These are phyloP conservation scores for Channa maculata DNA, from an alignment of 2,113 vertebrate genomes.

Conservation along the genomic window DNA sequence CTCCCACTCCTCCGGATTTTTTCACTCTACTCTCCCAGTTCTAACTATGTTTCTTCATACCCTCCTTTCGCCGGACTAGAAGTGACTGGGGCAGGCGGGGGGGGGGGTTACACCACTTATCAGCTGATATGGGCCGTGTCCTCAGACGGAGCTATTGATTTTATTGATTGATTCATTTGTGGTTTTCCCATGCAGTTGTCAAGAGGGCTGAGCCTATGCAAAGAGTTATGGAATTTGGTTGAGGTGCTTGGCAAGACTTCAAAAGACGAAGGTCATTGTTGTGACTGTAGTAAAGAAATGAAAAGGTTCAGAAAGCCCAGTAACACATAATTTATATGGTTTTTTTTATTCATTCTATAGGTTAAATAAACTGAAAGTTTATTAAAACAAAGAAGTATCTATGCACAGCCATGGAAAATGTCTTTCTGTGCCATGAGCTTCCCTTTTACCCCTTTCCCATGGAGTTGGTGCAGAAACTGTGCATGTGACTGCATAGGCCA, in stretches of 20 bases:
- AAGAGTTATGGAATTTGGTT: constrained; percentile 50
- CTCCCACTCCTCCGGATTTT: constrained; percentile 18
- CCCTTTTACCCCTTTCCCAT: constrained; percentile 33
- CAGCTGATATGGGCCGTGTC: constrained; percentile 82
- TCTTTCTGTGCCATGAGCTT: constrained; percentile 8
- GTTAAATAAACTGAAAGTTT: background rate
- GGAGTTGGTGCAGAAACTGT: constrained; percentile 46
- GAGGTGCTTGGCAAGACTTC: background rate
- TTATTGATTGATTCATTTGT: constrained; percentile 71
- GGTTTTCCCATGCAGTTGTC: constrained; percentile 51
- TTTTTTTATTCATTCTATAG: background rate
- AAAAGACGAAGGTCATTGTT: background rate
- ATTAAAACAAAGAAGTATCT: constrained; percentile 11
- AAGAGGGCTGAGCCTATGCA: constrained; percentile 10
- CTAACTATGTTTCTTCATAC: background rate
- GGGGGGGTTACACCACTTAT: constrained; percentile 85
- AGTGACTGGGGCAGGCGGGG: constrained; percentile 26
- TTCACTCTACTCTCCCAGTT: constrained; percentile 1
- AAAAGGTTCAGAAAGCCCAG: constrained; percentile 9
- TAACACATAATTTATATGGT: background rate
- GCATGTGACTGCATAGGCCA: constrained; percentile 44
- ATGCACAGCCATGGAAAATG: background rate
- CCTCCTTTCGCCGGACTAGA: constrained; percentile 61
- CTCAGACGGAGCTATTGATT: constrained; percentile 84
- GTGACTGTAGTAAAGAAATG: constrained; percentile 16